Percentiles rank a stretch among this genome's conserved stretches.
These are phyloP conservation scores for Halictus ligatus DNA, from an alignment of 2,888 invertebrate genomes.

Conservation along the genomic window DNA sequence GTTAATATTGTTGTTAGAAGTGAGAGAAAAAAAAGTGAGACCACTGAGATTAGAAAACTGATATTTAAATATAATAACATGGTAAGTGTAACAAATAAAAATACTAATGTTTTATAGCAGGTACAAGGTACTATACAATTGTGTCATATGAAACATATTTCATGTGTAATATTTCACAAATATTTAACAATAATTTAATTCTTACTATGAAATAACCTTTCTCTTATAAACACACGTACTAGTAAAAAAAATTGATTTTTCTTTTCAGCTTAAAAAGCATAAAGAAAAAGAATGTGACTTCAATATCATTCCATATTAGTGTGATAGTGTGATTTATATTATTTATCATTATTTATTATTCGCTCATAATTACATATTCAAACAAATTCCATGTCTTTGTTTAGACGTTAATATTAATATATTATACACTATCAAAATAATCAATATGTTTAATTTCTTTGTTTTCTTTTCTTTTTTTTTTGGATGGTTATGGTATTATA, in stretches of 20 bases:
- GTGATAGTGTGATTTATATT: slow-evolving; percentile 47
- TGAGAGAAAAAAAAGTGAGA: slow-evolving; percentile 21
- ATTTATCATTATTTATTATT: slow-evolving; percentile 64
- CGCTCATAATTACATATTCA: slow-evolving; percentile 30
- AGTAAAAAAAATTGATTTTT: slow-evolving; percentile 12
- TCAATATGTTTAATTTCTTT: slow-evolving; percentile 42
- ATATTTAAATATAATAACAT: slow-evolving; percentile 33
- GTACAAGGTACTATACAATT: slow-evolving; percentile 22
- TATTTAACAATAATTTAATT: slow-evolving; percentile 24
- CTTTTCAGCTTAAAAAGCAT: slow-evolving; percentile 34
- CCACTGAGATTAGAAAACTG: slow-evolving; percentile 29
- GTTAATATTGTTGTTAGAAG: slow-evolving; percentile 46
- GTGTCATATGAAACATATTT: slow-evolving; percentile 5
- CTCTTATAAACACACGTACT: neutral
- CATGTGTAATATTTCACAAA: slow-evolving; percentile 16
- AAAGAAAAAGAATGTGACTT: slow-evolving; percentile 28
- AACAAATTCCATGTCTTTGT: slow-evolving; percentile 28
- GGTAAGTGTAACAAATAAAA: slow-evolving; percentile 39
- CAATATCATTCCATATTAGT: slow-evolving; percentile 46
- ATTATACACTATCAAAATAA: slow-evolving; percentile 45
- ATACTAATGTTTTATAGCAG: slow-evolving; percentile 26
- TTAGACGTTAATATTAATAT: slow-evolving; percentile 38
- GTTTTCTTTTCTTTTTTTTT: slow-evolving; percentile 21
- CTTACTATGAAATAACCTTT: slow-evolving; percentile 12
- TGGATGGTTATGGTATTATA: slow-evolving; percentile 51